Percentiles rank a stretch among this genome's conserved stretches.
Evolutionary conservation across 2,113 vertebrate genomes (phyloP).

Genomic region (Cololabis saira): DNA sequence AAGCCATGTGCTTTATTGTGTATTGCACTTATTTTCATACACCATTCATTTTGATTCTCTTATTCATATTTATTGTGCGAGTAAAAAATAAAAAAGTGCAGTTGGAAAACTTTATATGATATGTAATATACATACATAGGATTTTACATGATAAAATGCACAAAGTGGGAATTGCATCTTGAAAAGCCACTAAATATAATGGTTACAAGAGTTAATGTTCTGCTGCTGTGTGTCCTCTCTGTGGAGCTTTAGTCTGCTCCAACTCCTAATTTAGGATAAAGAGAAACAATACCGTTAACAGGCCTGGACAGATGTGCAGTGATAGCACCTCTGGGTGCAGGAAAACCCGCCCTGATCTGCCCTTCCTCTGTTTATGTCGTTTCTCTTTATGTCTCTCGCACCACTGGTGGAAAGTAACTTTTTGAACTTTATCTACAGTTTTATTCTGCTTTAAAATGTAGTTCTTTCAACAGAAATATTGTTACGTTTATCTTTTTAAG

Average conservation of each 20-base stretch:
- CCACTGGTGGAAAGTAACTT: neutral
- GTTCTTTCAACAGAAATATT: no score
- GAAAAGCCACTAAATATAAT: no score
- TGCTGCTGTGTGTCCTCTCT: neutral
- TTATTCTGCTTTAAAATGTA: no score
- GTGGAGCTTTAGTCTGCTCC: neutral
- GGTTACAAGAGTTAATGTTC: neutral
- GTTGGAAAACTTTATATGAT: no score
- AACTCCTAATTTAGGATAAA: neutral
- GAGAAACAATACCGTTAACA: constrained; percentile 23
- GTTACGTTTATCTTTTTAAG: no score
- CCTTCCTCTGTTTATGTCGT: constrained; percentile 16
- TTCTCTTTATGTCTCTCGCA: neutral
- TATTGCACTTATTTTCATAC: no score
- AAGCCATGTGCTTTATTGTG: no score
- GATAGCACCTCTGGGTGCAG: constrained; percentile 20
- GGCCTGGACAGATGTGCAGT: constrained; percentile 20
- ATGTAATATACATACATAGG: no score
- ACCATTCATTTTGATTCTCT: neutral
- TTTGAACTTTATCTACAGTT: neutral
- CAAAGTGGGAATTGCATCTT: no score
- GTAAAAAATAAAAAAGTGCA: no score
- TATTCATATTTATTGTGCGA: neutral
- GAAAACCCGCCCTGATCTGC: constrained; percentile 24
- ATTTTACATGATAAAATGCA: no score